Percentiles rank a stretch among this genome's conserved stretches.
Evolutionary conservation across 1,140 invertebrate species (phyloP).

Genomic region (Ceratitis capitata): DNA sequence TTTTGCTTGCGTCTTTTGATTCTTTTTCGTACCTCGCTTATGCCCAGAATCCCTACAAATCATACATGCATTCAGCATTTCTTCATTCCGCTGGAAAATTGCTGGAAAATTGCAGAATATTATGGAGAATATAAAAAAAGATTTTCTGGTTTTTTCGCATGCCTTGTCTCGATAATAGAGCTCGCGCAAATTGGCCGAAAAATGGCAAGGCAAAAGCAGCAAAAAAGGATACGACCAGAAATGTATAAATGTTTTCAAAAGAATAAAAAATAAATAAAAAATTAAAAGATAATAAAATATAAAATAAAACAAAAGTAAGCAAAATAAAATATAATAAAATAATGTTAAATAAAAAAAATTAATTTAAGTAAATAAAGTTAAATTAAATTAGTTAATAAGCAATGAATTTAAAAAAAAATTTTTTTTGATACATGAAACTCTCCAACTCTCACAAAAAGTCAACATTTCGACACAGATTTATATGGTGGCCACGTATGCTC

Average conservation of each 20-base stretch:
- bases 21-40: not conserved
- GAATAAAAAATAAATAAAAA: not conserved
- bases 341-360: no score
- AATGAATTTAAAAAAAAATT: no score
- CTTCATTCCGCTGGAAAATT: slow-evolving; percentile 12
- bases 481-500: not conserved
- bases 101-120: not conserved
- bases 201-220: not conserved
- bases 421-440: no score
- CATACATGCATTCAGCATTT: not conserved
- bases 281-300: not conserved
- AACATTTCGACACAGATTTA: slow-evolving; percentile 12
- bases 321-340: no score
- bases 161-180: not conserved
- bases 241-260: not conserved
- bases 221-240: not conserved
- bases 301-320: not conserved
- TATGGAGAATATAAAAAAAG: no score
- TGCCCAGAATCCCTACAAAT: not conserved
- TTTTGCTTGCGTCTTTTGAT: not conserved
- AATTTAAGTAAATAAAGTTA: no score
- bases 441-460: not conserved
- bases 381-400: no score
- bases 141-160: not conserved
- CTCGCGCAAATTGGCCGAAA: slow-evolving; percentile 27